Base-by-base conservation (phyloP, 1,140 invertebrate genomes). In the Drosophila ananassae region DNA sequence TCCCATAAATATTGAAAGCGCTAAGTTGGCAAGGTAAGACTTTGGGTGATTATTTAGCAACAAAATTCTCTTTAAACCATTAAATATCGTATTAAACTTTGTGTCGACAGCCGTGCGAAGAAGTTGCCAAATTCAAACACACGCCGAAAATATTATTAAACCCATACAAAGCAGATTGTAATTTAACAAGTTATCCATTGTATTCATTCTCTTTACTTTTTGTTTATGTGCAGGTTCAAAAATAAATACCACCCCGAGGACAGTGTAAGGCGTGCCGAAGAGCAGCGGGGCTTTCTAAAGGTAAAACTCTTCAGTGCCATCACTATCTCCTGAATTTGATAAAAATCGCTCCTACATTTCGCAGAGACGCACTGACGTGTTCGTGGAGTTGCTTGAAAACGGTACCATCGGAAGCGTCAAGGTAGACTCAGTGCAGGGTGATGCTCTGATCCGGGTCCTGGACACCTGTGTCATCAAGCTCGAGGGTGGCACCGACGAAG, bases 221-320 rank as follows among this genome's bases (percentile, higher is more conserved):
- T 67, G 8, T 78, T 48, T 76, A 73, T 10, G 61, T 76, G 5
- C 92, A 99, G 99, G 99, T 99, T 99, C 94, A 98, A 98, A 93
- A 95, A 97, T 72, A 99, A 99, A 93, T 99, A 99, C 92, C 98
- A 99, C 93, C 99, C 99, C 3, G 98, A 99, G 93, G 98, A 99
- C 85, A 97, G 96, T 54, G 94, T 96, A 6, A 98, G 97, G 92
- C 93, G 97, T 41, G 98, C 97, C 93, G 96, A 98, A 28, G 98
- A 99, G 92, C 96, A 98, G 78, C 93, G 95, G 10, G 92, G 93
- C 56, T 96, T 97, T 54, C 93, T 99, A 9, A 96, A 98, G 93
- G 97, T 97, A 46, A 0, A 13, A 10, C 10, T n/a, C 44, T 8
- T 13, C 2, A 0, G 2, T 24, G 9, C 5, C n/a, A 30, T 9